Evolutionary conservation across 2,113 vertebrate species (phyloP).

Genomic region (Pygathrix nemaeus): DNA sequence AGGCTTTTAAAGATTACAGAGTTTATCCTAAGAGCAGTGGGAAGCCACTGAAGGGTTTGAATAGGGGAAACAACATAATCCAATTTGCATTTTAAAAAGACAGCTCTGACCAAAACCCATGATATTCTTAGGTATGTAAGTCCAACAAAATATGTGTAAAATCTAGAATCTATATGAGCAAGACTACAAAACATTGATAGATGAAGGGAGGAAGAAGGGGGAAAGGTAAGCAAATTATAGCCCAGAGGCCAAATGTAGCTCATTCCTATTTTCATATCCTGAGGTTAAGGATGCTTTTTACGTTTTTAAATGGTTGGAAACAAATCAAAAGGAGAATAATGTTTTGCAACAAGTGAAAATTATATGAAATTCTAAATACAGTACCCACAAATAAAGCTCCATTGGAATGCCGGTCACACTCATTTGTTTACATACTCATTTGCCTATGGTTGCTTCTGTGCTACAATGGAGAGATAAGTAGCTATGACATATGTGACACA

Average conservation of each 20-base stretch:
- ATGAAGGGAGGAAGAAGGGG: neutral
- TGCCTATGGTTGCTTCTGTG: neutral
- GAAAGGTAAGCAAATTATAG: neutral
- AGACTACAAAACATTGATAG: neutral
- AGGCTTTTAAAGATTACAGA: slow-evolving; percentile 16
- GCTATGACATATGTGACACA: neutral
- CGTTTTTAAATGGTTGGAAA: neutral
- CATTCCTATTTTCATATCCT: neutral
- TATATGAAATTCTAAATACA: neutral
- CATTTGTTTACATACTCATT: neutral
- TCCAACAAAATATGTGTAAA: slow-evolving; percentile 12
- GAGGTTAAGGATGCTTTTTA: neutral
- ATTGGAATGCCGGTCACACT: neutral
- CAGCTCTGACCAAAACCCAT: neutral
- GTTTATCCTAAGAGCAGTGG: slow-evolving; percentile 9
- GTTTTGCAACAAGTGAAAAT: slow-evolving; percentile 43
- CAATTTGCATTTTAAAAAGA: slow-evolving; percentile 50
- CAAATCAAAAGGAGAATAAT: slow-evolving; percentile 2
- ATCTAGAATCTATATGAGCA: neutral
- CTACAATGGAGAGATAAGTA: neutral
- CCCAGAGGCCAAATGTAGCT: neutral
- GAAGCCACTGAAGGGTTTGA: neutral
- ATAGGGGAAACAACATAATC: neutral
- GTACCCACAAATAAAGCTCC: neutral
- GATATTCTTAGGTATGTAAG: neutral